Evolutionary conservation across 2,113 vertebrate genomes (phyloP), one percentile per base, ranked within the genome.

Genomic region (Heliornis fulica): DNA sequence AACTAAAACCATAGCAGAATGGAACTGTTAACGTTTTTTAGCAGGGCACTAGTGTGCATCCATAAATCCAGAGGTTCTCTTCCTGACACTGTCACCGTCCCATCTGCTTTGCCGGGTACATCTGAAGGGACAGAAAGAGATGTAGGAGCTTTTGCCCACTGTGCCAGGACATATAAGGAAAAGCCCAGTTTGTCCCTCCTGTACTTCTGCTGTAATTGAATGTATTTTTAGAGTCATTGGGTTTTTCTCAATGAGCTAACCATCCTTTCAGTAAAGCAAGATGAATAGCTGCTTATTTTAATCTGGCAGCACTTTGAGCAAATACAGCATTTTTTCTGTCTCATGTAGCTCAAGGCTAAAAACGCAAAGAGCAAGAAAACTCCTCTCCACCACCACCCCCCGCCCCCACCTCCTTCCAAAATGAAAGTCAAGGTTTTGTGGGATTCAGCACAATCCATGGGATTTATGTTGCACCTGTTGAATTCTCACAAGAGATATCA

Each of bases 391-490:
- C 21, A 10, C 46, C 46, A 11, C 46, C 45, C 46, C 20, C 4
- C 12, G 20, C 26, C 34, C 26, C 13, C 14, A 2, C 18, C 23
- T 14, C 32, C 45, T 76, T 80, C 79, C 59, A 74, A 93, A 96
- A 85, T 21, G 61, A 89, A 96, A 96, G 79, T 95, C 76, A 88
- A 83, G 48, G n/a, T 90, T 96, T 88, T 81, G 79, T 83, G 83
- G 53, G 83, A 95, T 92, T 96, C 88, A 96, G 94, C 95, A 94
- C 56, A 94, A 89, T 96, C 93, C 28, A 0, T 68, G 93, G 93
- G 94, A 96, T 96, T 96, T 96, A 92, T 93, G 85, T 86, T 95
- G 93, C 96, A 97, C 95, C 95, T 96, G 94, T 83, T 96, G 85
- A 93, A 96, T 89, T 96, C 96, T 95, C 96, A 64, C 68, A 94